Conservation (phyloP, 2,888 invertebrate species). For the Zhuqinia jingwanae region DNA sequence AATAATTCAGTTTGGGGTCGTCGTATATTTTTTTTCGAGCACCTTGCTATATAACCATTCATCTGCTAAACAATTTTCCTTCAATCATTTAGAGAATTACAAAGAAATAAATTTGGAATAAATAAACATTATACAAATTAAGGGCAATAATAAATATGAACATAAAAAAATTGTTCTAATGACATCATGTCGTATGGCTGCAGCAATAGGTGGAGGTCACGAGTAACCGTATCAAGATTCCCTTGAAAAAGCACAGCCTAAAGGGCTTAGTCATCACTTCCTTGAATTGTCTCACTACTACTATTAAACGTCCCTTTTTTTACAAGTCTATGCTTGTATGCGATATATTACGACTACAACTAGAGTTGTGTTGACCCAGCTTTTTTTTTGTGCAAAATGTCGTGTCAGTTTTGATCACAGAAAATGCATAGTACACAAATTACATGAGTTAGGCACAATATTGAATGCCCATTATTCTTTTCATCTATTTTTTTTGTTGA, state of each 20-base stretch:
- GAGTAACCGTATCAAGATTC: slow-evolving; percentile 19
- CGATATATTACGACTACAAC: too few species aligned
- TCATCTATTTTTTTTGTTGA: neutral
- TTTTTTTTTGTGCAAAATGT: neutral
- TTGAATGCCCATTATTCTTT: neutral
- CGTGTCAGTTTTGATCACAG: neutral
- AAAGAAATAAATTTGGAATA: neutral
- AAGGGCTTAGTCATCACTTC: slow-evolving; percentile 23
- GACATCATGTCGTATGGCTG: neutral
- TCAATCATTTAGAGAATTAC: neutral
- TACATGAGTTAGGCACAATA: neutral
- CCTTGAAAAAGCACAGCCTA: slow-evolving; percentile 36
- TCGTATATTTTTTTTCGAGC: too few species aligned
- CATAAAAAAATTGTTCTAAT: too few species aligned
- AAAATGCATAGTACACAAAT: neutral
- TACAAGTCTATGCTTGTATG: neutral
- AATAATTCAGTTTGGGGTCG: neutral
- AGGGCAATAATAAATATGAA: too few species aligned
- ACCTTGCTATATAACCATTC: too few species aligned
- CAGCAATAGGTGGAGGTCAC: slow-evolving; percentile 1
- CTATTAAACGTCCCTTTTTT: neutral
- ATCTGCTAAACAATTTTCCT: too few species aligned
- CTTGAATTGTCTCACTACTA: slow-evolving; percentile 17
- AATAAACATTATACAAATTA: neutral
- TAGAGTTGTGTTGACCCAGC: neutral